Conservation (phyloP, 2,797 vertebrate species). For the Oryzias sinensis region DNA sequence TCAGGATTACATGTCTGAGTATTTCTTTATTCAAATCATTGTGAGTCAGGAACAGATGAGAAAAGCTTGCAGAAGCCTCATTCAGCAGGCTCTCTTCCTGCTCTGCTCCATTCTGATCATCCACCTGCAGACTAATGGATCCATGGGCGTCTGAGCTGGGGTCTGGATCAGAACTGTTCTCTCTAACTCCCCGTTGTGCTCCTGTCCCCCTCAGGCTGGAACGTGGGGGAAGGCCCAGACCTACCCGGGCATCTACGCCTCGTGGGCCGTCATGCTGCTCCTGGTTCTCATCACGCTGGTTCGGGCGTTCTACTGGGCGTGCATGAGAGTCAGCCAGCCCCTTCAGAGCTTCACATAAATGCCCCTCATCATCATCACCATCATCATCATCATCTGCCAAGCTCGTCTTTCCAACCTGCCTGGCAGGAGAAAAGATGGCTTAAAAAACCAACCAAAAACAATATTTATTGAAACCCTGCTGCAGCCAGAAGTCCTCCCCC, state of each 20-base stretch:
- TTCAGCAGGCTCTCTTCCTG: no score
- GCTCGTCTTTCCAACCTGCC: conserved; percentile 23
- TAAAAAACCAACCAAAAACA: conserved; percentile 36
- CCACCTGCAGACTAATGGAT: no score
- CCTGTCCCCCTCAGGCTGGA: conserved; percentile 75
- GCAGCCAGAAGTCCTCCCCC: conserved; percentile 35
- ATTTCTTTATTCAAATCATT: no score
- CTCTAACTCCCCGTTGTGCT: neutral
- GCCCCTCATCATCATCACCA: neutral
- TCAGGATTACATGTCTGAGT: no score
- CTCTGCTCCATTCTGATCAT: no score
- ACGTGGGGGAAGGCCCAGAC: conserved; percentile 84
- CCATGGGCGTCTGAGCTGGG: no score
- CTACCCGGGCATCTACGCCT: conserved; percentile 88
- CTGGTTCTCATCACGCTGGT: conserved; percentile 84
- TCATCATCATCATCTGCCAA: conserved; percentile 6
- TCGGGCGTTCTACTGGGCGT: conserved; percentile 90
- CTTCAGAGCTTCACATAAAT: conserved; percentile 88
- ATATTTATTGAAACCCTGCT: conserved; percentile 69
- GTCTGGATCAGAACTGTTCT: neutral
- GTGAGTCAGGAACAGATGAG: no score
- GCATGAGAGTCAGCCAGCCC: conserved; percentile 92
- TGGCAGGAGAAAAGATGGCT: conserved; percentile 51
- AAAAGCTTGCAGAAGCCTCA: no score
- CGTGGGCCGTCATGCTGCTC: conserved; percentile 85